These are phyloP conservation scores for Ophioninae sp. DNA, from an alignment of 2,888 invertebrate genomes.

Conservation along the genomic window DNA sequence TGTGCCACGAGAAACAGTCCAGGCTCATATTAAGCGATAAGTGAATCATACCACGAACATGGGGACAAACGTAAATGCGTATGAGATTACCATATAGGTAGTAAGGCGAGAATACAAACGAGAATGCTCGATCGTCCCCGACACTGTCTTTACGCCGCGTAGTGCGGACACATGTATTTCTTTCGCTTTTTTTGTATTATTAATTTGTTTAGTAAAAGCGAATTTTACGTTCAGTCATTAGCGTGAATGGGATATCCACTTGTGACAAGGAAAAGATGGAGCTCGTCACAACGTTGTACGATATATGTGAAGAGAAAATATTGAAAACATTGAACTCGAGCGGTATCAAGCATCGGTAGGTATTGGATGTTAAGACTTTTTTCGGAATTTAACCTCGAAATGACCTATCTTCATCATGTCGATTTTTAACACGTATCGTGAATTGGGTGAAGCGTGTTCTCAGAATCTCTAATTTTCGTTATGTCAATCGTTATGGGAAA, in stretches of 20 bases:
- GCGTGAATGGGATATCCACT: conserved; percentile 60
- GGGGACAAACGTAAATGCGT: conserved; percentile 18
- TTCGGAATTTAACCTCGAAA: conserved; percentile 66
- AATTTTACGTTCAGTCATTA: conserved; percentile 53
- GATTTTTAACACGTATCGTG: background rate
- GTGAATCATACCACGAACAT: conserved; percentile 42
- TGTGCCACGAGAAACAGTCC: background rate
- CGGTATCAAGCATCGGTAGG: conserved; percentile 74
- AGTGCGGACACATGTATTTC: conserved; percentile 24
- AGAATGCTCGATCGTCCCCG: conserved; percentile 42
- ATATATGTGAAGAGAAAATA: conserved; percentile 69
- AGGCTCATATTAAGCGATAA: conserved; percentile 16
- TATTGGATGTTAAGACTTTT: conserved; percentile 19
- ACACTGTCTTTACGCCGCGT: conserved; percentile 27
- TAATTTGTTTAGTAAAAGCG: conserved; percentile 17
- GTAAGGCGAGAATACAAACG: conserved; percentile 4
- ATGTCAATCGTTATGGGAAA: background rate
- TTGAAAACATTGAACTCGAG: conserved; percentile 70
- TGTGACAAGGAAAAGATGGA: conserved; percentile 66
- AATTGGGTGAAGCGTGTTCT: background rate
- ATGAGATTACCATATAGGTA: conserved; percentile 14
- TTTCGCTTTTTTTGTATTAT: conserved; percentile 12
- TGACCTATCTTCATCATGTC: background rate
- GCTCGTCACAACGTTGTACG: conserved; percentile 64
- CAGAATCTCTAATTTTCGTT: background rate